phyloP scores from a whole-genome alignment of 2,113 vertebrate genomes.

The Centropristis striata region DNA sequence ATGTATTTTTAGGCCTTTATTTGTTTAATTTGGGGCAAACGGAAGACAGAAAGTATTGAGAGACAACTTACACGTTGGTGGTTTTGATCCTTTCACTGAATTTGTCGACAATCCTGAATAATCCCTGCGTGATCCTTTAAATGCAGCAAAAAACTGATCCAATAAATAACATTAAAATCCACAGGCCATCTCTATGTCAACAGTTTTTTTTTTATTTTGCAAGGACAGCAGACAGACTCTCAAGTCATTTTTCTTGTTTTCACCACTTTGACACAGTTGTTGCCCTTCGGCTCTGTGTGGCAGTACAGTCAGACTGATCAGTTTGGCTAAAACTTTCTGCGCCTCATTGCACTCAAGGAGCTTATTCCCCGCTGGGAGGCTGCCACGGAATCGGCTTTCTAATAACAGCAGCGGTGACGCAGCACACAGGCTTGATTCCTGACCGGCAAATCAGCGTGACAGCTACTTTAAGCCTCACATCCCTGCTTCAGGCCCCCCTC shows the following conservation, averaged over 20 bases:
- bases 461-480: conserved; percentile 68
- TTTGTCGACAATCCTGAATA: too few relatives aligned
- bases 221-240: conserved; percentile 8
- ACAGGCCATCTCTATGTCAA: neutral
- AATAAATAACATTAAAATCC: neutral
- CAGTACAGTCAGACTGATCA: conserved; percentile 61
- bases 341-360: conserved; percentile 62
- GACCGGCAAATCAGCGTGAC: conserved; percentile 71
- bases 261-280: conserved; percentile 16
- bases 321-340: conserved; percentile 56
- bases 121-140: too few relatives aligned
- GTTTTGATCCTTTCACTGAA: too few relatives aligned
- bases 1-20: neutral
- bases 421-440: conserved; percentile 58
- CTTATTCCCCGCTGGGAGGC: conserved; percentile 59
- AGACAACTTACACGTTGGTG: neutral
- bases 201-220: neutral
- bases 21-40: neutral
- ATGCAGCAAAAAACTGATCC: neutral
- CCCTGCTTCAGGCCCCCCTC: conserved; percentile 48
- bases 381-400: conserved; percentile 59
- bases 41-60: neutral
- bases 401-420: conserved; percentile 68
- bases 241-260: conserved; percentile 45
- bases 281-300: conserved; percentile 49